Percentiles rank a stretch among this genome's conserved stretches.
Conservation (phyloP, 2,888 invertebrate genomes). For the Clivina fossor region DNA sequence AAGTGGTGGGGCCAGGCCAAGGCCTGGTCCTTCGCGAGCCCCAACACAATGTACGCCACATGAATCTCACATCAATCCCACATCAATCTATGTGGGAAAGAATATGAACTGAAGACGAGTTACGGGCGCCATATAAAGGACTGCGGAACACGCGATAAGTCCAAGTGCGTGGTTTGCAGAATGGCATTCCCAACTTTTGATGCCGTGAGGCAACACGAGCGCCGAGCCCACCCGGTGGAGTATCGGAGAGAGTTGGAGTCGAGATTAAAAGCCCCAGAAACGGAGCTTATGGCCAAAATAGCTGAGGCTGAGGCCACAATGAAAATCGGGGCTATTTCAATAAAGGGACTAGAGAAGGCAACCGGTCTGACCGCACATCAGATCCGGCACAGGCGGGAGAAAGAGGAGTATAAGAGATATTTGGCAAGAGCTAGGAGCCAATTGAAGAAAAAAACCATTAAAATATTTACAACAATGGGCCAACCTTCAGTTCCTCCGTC, state of each 20-base stretch:
- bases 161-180: neutral
- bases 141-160: neutral
- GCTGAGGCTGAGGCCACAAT: neutral
- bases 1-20: too few relatives aligned
- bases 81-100: neutral
- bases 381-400: neutral
- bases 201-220: constrained; percentile 9
- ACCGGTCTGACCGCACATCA: constrained; percentile 2
- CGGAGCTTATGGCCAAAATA: neutral
- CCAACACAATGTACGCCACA: too few relatives aligned
- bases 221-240: neutral
- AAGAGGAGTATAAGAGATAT: neutral
- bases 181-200: neutral
- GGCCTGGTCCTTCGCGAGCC: too few relatives aligned
- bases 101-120: neutral
- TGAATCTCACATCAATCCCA: too few relatives aligned
- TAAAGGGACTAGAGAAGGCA: neutral
- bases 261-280: too few relatives aligned
- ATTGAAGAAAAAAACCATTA: too few relatives aligned
- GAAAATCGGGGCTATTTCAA: neutral
- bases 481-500: too few relatives aligned
- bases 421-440: neutral
- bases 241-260: too few relatives aligned
- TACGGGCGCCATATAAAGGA: neutral
- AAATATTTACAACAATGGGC: too few relatives aligned